Evolutionary conservation across 2,113 vertebrate species (phyloP).

Genomic region (Pygoscelis antarcticus): DNA sequence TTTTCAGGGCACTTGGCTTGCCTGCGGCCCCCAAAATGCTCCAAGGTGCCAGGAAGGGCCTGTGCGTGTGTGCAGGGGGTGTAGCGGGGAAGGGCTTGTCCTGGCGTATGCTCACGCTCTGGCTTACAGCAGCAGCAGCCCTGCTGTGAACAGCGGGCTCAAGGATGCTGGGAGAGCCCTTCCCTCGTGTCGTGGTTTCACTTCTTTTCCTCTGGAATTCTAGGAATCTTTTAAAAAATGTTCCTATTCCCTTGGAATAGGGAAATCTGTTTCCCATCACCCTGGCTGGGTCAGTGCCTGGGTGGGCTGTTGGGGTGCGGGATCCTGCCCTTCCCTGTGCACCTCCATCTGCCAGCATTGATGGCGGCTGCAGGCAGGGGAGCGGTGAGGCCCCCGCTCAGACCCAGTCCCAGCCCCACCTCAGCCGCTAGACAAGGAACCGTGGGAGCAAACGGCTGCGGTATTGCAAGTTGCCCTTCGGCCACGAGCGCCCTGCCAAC

Average conservation of each 20-base stretch:
- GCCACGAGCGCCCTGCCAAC: neutral
- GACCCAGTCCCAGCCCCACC: too few species aligned
- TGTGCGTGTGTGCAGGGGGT: neutral
- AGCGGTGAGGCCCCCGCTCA: fast-evolving
- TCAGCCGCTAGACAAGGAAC: fast-evolving
- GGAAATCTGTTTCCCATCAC: neutral
- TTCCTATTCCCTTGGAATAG: neutral
- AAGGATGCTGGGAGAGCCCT: neutral
- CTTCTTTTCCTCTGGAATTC: neutral
- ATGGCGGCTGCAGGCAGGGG: neutral
- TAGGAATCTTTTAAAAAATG: too few species aligned
- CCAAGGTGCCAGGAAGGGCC: neutral
- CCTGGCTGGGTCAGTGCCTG: neutral
- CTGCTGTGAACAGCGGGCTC: neutral
- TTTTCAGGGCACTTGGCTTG: neutral
- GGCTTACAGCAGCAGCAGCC: neutral
- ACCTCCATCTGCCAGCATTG: fast-evolving
- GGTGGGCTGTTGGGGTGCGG: neutral
- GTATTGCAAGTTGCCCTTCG: neutral
- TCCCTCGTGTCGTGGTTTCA: neutral
- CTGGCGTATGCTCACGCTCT: fast-evolving
- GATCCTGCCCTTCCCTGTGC: neutral
- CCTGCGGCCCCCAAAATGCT: neutral
- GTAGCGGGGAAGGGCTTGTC: neutral
- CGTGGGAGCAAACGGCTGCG: fast-evolving